phyloP scores from a whole-genome alignment of 2,888 invertebrate species.

The Parnassius smintheus region DNA sequence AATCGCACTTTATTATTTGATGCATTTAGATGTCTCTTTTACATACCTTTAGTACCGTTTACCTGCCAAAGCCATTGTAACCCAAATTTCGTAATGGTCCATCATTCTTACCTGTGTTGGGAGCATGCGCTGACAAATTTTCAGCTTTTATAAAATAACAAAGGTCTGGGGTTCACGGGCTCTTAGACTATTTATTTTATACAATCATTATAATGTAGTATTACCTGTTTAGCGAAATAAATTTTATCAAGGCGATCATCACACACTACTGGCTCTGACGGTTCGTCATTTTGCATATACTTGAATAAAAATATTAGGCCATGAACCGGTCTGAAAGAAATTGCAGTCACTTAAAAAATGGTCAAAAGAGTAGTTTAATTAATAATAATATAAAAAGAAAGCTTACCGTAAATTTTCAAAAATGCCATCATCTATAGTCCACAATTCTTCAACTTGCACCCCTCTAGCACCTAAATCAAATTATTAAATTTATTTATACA shows the following conservation, averaged over 20 bases:
- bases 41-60: too few relatives aligned
- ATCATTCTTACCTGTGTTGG: too few relatives aligned
- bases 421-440: constrained; percentile 94
- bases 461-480: constrained; percentile 89
- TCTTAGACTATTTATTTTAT: too few relatives aligned
- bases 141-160: too few relatives aligned
- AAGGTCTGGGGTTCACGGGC: too few relatives aligned
- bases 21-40: too few relatives aligned
- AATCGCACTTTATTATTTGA: too few relatives aligned
- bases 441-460: constrained; percentile 98
- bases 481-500: too few relatives aligned
- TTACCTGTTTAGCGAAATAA: constrained; percentile 98
- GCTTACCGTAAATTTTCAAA: constrained; percentile 92
- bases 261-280: constrained; percentile 89
- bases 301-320: constrained; percentile 98
- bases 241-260: constrained; percentile 93
- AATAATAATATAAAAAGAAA: not conserved
- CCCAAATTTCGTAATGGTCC: too few relatives aligned
- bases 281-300: constrained; percentile 92
- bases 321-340: constrained; percentile 91
- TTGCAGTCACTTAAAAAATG: not conserved
- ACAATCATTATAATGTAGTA: not conserved
- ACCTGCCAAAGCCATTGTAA: too few relatives aligned
- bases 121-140: too few relatives aligned
- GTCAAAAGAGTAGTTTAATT: not conserved